phyloP scores from a whole-genome alignment of 2,113 vertebrate species.

The Phainopepla nitens region DNA sequence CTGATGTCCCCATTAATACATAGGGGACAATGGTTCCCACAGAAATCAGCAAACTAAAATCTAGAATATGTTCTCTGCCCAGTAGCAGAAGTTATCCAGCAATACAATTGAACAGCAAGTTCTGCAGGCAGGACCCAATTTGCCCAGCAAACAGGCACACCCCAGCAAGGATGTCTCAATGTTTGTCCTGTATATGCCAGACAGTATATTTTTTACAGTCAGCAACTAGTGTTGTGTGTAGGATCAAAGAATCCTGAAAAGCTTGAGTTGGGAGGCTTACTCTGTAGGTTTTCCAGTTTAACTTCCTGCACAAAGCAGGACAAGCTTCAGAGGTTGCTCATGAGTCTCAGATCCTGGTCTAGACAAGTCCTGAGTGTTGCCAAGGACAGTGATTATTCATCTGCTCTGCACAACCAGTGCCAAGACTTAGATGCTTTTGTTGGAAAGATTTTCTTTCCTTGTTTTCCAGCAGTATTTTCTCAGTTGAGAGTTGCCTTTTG shows the following conservation, averaged over 20 bases:
- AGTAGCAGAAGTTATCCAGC: not conserved
- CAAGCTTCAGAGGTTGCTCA: not conserved
- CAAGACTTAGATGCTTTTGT: not conserved
- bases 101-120: not conserved
- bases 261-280: not conserved
- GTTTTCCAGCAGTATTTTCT: not conserved
- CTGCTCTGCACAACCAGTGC: not conserved
- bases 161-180: not conserved
- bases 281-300: not conserved
- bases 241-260: not conserved
- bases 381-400: not conserved
- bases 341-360: not conserved
- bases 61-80: not conserved
- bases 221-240: not conserved
- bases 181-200: not conserved
- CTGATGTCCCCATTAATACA: not conserved
- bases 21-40: not conserved
- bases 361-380: not conserved
- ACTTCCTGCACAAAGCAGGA: not conserved
- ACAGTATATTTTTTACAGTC: not conserved
- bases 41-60: not conserved
- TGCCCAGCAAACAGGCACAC: not conserved
- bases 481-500: not conserved
- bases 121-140: not conserved
- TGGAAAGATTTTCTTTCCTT: not conserved